Evolutionary conservation across 2,888 invertebrate species (phyloP).

Genomic region (Megastigmus dorsalis): DNA sequence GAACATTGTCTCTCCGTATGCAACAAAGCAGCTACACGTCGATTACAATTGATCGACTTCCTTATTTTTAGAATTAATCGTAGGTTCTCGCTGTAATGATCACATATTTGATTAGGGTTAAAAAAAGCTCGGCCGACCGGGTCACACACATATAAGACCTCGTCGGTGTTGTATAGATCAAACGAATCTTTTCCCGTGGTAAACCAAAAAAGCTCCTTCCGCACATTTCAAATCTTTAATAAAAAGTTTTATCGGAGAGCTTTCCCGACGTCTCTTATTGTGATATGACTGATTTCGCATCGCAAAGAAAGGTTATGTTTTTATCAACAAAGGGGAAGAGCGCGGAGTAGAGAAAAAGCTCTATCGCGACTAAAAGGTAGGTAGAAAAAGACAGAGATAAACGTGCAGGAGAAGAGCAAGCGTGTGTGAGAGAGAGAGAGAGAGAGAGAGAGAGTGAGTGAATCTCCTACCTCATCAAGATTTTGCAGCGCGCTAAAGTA

Average conservation of each 20-base stretch:
- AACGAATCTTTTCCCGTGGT: no score
- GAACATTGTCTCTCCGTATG: no score
- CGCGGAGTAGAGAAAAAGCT: no score
- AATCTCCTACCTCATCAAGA: constrained; percentile 11
- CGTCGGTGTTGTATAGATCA: no score
- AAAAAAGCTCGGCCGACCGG: not conserved
- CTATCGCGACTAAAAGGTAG: no score
- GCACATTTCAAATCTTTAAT: no score
- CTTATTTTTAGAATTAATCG: constrained; percentile 31
- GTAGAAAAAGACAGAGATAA: no score
- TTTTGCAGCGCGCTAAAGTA: constrained; percentile 14
- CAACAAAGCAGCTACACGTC: constrained; percentile 24
- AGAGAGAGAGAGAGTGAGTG: not conserved
- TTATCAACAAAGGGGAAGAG: not conserved
- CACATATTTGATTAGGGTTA: constrained; percentile 1
- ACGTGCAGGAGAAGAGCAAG: no score
- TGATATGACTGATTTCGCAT: no score
- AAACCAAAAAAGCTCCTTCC: no score
- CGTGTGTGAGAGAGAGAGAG: not conserved
- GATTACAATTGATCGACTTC: constrained; percentile 18
- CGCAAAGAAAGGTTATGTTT: constrained; percentile 20
- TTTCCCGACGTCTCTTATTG: no score
- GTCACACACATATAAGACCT: not conserved
- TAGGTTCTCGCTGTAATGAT: not conserved
- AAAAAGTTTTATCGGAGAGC: no score